Base-by-base conservation (phyloP, 2,888 invertebrate genomes). In the Aplocera efformata region DNA sequence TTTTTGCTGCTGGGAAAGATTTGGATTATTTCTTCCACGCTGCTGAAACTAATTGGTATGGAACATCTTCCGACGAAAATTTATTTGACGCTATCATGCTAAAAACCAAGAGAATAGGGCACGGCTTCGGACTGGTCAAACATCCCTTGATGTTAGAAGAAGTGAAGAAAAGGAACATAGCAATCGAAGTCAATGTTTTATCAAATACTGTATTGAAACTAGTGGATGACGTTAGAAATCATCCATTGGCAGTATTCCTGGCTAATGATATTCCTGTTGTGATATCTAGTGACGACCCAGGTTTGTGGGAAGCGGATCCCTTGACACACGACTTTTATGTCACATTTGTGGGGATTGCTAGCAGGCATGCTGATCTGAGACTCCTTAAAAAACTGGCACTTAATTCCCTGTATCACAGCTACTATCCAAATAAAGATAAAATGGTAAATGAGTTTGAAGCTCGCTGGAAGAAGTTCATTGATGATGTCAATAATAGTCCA, bases 1-100 rank as follows among this genome's bases (percentile, higher is more conserved):
- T 95, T 3, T 60, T 86, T 6, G 61, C 79, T 26, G 67, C 88
- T 8, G 72, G 86, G 0, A 69, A 88, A 0, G 71, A 88, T 2
- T 71, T 94, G 3, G 86, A 92, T 35, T 92, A 91, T 57, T 94
- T 92, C 61, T 94, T 95, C 50, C 95, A 96, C 63, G 94, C 95
- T 0, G 96, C 94, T 0, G 95, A 96, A 79, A 95, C 95, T 0
- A 92, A 93, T 61, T 94, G 94, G 94, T 90, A 88, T 59, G 94
- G 91, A 4, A 79, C 78, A 3, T 68, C 75, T 0, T 89, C 91
- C 0, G 95, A 96, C 64, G 90, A 92, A 53, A 95, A 95, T 72
- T 63, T 96, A 30, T 72, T 93, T 22, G 95, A 96, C 60, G 95
- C 94, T 0, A 79, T 95, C 10, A 72, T 94, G 5, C 73, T 96